phyloP scores from a whole-genome alignment of 2,113 vertebrate species.

The Prunella himalayana region DNA sequence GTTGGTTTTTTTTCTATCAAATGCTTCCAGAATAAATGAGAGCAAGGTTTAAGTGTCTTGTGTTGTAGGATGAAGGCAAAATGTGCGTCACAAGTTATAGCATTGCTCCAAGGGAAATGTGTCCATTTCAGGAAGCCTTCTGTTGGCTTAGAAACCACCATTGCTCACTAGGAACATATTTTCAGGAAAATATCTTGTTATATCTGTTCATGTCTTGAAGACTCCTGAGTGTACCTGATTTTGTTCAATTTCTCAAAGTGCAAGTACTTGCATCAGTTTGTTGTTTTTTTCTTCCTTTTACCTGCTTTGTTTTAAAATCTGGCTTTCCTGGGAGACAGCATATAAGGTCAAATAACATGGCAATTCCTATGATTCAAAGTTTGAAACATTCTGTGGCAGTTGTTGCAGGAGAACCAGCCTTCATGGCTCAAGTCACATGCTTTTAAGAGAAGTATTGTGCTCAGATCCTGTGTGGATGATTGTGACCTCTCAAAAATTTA shows the following conservation, averaged over 20 bases:
- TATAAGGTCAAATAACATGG: not conserved
- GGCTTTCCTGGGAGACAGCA: not conserved
- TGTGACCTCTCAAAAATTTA: not conserved
- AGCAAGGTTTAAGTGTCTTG: not conserved
- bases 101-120: not conserved
- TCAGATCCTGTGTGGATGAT: not conserved
- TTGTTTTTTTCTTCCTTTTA: not conserved
- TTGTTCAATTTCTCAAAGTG: not conserved
- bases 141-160: not conserved
- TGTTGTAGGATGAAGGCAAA: not conserved
- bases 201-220: not conserved
- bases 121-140: not conserved
- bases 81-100: not conserved
- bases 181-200: not conserved
- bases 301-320: not conserved
- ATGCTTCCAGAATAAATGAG: not conserved
- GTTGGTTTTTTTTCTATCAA: not conserved
- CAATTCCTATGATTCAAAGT: conserved; percentile 1
- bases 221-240: not conserved
- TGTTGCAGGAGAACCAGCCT: not conserved
- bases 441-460: not conserved
- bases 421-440: not conserved
- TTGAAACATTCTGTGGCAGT: not conserved
- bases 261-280: not conserved
- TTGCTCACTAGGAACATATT: not conserved